Percentiles rank a stretch among this genome's conserved stretches.
These are phyloP conservation scores for Callospermophilus lateralis DNA, from an alignment of 2,113 vertebrate genomes.

Conservation along the genomic window DNA sequence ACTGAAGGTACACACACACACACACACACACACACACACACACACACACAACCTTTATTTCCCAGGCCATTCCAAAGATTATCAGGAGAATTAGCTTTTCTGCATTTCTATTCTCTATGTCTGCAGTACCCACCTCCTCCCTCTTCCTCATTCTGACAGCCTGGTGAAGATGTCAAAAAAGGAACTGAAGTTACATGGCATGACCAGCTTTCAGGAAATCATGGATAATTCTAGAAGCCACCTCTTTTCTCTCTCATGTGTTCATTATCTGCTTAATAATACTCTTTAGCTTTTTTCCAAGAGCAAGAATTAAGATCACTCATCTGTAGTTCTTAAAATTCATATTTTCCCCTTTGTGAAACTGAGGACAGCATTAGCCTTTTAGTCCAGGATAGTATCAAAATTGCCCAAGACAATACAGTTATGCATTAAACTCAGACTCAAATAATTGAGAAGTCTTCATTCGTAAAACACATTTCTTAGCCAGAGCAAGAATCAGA, in stretches of 20 bases:
- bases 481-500: not conserved
- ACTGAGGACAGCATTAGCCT: not conserved
- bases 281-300: slow-evolving; percentile 8
- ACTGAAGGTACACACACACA: not conserved
- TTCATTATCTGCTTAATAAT: slow-evolving; percentile 35
- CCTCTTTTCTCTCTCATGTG: not conserved
- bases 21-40: not conserved
- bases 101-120: not conserved
- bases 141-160: not conserved
- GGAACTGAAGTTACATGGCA: not conserved
- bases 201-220: slow-evolving; percentile 7
- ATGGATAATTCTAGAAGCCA: not conserved
- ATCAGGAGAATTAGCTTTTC: not conserved
- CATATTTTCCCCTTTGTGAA: slow-evolving; percentile 24
- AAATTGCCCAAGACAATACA: not conserved
- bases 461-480: slow-evolving; percentile 31
- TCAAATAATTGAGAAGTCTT: slow-evolving; percentile 7
- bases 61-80: not conserved
- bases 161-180: not conserved
- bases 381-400: not conserved
- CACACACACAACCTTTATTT: not conserved
- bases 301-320: not conserved
- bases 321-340: not conserved
- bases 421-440: not conserved
- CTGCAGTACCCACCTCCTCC: not conserved